A percentile compares a stretch with the other conserved stretches of the same genome.
These are phyloP conservation scores for Cryptophagus acutangulus DNA, from an alignment of 2,888 invertebrate species.

Conservation along the genomic window DNA sequence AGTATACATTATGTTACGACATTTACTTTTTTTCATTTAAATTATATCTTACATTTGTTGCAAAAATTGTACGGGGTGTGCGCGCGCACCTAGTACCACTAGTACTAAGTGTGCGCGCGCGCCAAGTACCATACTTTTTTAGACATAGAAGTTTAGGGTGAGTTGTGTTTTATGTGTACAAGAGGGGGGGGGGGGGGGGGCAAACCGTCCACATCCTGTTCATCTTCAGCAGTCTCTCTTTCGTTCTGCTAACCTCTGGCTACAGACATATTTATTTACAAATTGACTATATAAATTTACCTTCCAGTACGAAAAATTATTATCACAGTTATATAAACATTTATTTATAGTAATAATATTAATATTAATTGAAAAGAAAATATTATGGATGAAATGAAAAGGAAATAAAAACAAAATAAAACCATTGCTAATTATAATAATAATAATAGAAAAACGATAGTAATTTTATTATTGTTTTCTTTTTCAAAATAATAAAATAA, in stretches of 20 bases:
- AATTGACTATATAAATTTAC: slow-evolving; percentile 42
- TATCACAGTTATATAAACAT: slow-evolving; percentile 45
- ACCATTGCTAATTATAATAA: slow-evolving; percentile 30
- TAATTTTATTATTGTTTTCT: no score
- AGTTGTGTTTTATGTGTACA: not conserved
- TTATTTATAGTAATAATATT: slow-evolving; percentile 24
- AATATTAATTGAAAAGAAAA: slow-evolving; percentile 10
- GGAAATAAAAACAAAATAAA: slow-evolving; percentile 31
- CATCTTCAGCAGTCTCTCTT: slow-evolving; percentile 5
- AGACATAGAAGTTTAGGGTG: slow-evolving; percentile 8
- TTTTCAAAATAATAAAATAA: slow-evolving; percentile 44
- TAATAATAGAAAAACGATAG: slow-evolving; percentile 37
- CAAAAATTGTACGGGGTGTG: no score
- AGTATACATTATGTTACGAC: no score
- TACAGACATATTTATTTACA: slow-evolving; percentile 35
- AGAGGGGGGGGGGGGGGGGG: no score
- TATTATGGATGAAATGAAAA: slow-evolving; percentile 16
- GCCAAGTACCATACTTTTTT: no score
- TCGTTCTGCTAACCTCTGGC: not conserved
- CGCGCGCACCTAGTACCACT: no score
- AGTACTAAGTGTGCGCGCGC: no score
- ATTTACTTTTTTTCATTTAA: no score
- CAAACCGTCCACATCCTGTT: no score
- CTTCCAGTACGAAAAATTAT: slow-evolving; percentile 47
- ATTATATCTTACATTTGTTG: slow-evolving; percentile 13